Evolutionary conservation across 2,888 invertebrate species (phyloP).

Genomic region (Conistra vaccinii): DNA sequence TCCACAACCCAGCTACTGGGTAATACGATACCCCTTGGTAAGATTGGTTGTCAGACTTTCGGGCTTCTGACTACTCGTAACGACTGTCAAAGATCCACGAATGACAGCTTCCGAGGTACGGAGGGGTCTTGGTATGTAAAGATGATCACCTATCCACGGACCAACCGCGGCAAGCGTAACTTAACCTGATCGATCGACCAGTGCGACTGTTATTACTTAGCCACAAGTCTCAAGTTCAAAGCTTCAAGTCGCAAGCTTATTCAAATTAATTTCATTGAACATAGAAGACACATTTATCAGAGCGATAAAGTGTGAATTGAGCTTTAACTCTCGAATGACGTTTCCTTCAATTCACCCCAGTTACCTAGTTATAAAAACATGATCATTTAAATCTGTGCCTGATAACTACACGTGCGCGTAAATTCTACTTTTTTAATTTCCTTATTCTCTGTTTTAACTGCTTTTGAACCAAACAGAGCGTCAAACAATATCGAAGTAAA

Average conservation of each 20-base stretch:
- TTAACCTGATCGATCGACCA: too few species aligned
- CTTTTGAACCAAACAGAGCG: conserved; percentile 53
- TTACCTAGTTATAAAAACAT: conserved; percentile 28
- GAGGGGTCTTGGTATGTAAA: too few species aligned
- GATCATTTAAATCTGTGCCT: conserved; percentile 19
- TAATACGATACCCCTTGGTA: too few species aligned
- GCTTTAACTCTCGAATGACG: neutral
- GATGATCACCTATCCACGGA: too few species aligned
- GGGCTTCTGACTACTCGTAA: too few species aligned
- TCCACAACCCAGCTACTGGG: too few species aligned
- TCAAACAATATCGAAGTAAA: conserved; percentile 56
- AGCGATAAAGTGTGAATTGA: neutral
- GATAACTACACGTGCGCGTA: conserved; percentile 41
- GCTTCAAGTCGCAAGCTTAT: neutral
- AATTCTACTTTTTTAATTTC: conserved; percentile 52
- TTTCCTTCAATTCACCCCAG: neutral
- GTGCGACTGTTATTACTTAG: too few species aligned
- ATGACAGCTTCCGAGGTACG: too few species aligned
- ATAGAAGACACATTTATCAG: neutral
- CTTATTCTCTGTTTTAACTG: conserved; percentile 40
- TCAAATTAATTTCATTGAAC: neutral
- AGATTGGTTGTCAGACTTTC: too few species aligned
- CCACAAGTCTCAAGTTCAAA: too few species aligned
- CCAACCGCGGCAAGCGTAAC: too few species aligned
- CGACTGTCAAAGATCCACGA: too few species aligned